These are phyloP conservation scores for Adelges cooleyi DNA, from an alignment of 1,140 invertebrate genomes.

Conservation along the genomic window DNA sequence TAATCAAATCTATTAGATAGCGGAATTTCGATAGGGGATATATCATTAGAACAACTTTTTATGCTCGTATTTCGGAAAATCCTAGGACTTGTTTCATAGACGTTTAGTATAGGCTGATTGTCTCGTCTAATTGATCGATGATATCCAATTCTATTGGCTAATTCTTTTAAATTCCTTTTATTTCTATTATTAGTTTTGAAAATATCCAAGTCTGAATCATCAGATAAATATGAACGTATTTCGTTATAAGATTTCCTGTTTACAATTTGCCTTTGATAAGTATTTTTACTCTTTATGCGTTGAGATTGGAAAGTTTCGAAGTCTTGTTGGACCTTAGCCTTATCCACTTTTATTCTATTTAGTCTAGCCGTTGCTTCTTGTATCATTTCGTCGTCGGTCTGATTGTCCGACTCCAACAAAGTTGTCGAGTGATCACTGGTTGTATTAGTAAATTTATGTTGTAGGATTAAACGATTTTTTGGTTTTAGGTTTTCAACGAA, in stretches of 20 bases:
- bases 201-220: neutral
- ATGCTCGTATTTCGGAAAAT: neutral
- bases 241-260: neutral
- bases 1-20: too few relatives aligned
- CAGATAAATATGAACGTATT: neutral
- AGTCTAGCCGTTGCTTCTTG: neutral
- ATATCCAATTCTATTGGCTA: conserved; percentile 15
- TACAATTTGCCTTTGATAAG: neutral
- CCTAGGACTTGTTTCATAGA: neutral
- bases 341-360: too few relatives aligned
- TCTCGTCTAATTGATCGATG: neutral
- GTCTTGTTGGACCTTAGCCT: neutral
- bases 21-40: too few relatives aligned
- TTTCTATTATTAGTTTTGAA: neutral
- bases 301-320: neutral
- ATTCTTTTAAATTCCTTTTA: conserved; percentile 4
- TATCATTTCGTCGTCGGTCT: conserved; percentile 4
- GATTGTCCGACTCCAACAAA: neutral
- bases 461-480: neutral
- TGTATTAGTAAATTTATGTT: neutral
- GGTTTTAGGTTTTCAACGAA: neutral
- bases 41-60: neutral
- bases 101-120: neutral
- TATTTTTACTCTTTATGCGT: neutral
- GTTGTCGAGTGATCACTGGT: conserved; percentile 9